A percentile compares a stretch with the other conserved stretches of the same genome.
phyloP scores from a whole-genome alignment of 2,113 vertebrate species.

The Odontophorus gujanensis region DNA sequence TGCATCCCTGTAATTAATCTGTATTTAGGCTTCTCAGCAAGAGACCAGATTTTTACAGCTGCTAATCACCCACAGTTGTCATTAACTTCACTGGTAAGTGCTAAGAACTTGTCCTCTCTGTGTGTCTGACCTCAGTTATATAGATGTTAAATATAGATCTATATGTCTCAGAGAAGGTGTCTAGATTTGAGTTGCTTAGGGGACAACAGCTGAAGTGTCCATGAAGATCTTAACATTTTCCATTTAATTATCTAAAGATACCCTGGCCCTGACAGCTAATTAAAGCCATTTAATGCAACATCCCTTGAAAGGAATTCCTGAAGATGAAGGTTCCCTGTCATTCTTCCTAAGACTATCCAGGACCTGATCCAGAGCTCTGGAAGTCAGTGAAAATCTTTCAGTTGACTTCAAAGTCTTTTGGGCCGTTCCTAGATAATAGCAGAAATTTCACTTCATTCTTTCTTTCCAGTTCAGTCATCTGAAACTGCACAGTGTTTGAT shows the following conservation, averaged over 20 bases:
- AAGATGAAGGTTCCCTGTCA: constrained; percentile 35
- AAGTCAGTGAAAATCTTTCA: constrained; percentile 39
- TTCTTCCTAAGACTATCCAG: constrained; percentile 8
- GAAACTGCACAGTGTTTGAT: constrained; percentile 15
- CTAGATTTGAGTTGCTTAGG: not conserved
- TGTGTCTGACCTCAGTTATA: not conserved
- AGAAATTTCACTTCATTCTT: constrained; percentile 38
- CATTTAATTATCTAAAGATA: not conserved
- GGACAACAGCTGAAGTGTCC: not conserved
- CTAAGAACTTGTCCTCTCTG: not conserved
- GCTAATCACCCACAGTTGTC: not conserved
- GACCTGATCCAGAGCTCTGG: constrained; percentile 20
- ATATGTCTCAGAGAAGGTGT: not conserved
- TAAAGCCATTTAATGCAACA: not conserved
- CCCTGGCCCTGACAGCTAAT: not conserved
- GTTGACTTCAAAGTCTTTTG: constrained; percentile 52
- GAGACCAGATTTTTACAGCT: not conserved
- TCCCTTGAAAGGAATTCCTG: constrained; percentile 34
- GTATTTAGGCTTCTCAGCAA: not conserved
- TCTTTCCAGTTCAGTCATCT: not conserved
- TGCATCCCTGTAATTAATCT: not conserved
- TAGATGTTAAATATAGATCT: not conserved
- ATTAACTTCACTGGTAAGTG: not conserved
- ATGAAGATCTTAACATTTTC: constrained; percentile 1
- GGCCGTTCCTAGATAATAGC: constrained; percentile 17